Conservation (phyloP, 1,140 invertebrate genomes). For the Alviniconcha marisindica region DNA sequence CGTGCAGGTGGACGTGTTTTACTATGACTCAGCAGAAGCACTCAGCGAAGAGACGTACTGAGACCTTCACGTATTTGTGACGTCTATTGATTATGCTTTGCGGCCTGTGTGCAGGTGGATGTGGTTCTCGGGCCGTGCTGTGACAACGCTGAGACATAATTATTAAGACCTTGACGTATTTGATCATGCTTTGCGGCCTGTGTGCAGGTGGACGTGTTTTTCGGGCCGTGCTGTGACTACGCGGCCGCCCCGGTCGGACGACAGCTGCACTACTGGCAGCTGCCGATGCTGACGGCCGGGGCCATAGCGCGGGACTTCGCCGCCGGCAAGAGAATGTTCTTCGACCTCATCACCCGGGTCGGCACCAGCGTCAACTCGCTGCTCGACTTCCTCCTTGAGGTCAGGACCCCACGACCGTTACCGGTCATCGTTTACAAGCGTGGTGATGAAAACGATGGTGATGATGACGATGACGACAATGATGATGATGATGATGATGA, state of each 20-base stretch:
- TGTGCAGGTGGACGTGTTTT: slow-evolving; percentile 76
- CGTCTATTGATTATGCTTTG: background rate
- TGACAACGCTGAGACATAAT: background rate
- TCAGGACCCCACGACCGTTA: no score
- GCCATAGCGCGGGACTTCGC: slow-evolving; percentile 89
- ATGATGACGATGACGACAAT: background rate
- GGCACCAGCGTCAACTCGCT: slow-evolving; percentile 89
- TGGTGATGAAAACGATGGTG: background rate
- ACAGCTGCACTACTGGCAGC: slow-evolving; percentile 86
- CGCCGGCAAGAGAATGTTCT: slow-evolving; percentile 71
- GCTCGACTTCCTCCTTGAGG: slow-evolving; percentile 81
- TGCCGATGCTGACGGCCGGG: slow-evolving; percentile 92
- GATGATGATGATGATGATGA: background rate
- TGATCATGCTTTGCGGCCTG: no score
- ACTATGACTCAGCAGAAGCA: no score
- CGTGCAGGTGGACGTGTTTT: no score
- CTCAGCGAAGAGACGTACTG: no score
- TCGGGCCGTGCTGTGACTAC: slow-evolving; percentile 94
- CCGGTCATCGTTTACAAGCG: background rate
- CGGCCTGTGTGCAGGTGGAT: no score
- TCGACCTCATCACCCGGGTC: slow-evolving; percentile 88
- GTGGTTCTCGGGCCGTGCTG: no score
- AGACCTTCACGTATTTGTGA: background rate
- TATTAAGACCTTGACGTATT: background rate
- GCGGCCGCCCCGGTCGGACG: slow-evolving; percentile 92